These are phyloP conservation scores for Spodoptera frugiperda DNA, from an alignment of 1,140 invertebrate species.

Conservation along the genomic window DNA sequence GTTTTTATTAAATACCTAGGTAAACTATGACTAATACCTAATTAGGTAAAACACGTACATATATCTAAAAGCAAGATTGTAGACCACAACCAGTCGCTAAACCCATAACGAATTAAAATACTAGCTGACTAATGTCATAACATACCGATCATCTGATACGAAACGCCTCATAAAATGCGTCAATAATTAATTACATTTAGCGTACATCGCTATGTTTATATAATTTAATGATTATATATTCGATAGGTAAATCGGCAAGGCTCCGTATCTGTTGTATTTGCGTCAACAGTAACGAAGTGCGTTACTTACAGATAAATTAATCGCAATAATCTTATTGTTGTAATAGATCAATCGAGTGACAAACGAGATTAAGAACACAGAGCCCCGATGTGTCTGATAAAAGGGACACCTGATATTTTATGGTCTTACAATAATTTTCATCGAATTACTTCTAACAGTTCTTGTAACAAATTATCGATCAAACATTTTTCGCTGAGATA, in stretches of 20 bases:
- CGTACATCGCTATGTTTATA: background rate
- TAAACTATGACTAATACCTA: no score
- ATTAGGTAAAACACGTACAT: no score
- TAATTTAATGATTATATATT: constrained; percentile 4
- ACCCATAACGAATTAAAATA: background rate
- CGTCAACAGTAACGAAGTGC: constrained; percentile 28
- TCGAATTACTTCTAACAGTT: no score
- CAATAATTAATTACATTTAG: constrained; percentile 22
- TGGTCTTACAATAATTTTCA: background rate
- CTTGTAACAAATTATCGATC: no score
- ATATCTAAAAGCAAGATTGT: no score
- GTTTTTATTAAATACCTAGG: no score
- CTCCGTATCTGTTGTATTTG: constrained; percentile 9
- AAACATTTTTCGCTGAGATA: no score
- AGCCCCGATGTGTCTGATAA: background rate
- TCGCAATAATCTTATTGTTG: constrained; percentile 19
- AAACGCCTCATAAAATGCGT: constrained; percentile 18
- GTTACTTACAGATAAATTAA: constrained; percentile 28
- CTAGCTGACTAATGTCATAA: constrained; percentile 10
- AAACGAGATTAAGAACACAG: background rate
- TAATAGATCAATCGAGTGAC: constrained; percentile 18
- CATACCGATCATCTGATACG: background rate
- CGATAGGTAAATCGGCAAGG: constrained; percentile 28
- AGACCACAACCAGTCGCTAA: background rate
- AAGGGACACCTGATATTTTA: background rate